Percentiles rank a stretch among this genome's conserved stretches.
These are phyloP conservation scores for Sciurus carolinensis DNA, from an alignment of 2,797 vertebrate genomes.

Conservation along the genomic window DNA sequence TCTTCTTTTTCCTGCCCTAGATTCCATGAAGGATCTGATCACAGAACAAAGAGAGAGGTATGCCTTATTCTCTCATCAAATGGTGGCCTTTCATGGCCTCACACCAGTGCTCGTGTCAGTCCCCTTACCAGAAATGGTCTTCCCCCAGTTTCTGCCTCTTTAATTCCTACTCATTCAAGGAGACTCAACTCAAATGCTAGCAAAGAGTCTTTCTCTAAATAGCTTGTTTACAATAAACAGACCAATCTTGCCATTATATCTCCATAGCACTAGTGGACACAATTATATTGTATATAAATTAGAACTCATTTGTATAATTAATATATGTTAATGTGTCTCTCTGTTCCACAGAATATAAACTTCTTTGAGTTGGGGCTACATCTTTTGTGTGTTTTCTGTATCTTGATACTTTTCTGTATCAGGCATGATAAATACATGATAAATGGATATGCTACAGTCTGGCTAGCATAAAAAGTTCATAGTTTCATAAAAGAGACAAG, in stretches of 20 bases:
- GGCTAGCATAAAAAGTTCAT: conserved; percentile 12
- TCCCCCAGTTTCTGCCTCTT: conserved; percentile 14
- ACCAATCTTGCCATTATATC: not conserved
- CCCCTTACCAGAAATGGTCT: conserved; percentile 21
- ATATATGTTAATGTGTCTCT: conserved; percentile 19
- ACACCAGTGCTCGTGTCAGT: not conserved
- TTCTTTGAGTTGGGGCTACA: not conserved
- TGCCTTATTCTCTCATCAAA: not conserved
- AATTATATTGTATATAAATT: not conserved
- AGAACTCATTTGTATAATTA: conserved; percentile 7
- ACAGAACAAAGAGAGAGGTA: not conserved
- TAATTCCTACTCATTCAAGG: not conserved
- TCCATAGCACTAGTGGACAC: not conserved
- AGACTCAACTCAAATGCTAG: conserved; percentile 1
- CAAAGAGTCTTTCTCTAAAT: conserved; percentile 45
- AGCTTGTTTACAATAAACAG: conserved; percentile 12
- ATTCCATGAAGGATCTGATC: conserved; percentile 18
- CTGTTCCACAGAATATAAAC: conserved; percentile 36
- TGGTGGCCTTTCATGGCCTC: not conserved
- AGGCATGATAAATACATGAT: not conserved
- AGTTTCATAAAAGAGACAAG: conserved; percentile 52
- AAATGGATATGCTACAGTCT: not conserved
- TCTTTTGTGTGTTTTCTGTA: conserved; percentile 41
- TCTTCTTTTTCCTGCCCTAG: not conserved
- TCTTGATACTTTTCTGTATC: not conserved